Conservation (phyloP, 2,113 vertebrate genomes). For the Sinocyclocheilus grahami region DNA sequence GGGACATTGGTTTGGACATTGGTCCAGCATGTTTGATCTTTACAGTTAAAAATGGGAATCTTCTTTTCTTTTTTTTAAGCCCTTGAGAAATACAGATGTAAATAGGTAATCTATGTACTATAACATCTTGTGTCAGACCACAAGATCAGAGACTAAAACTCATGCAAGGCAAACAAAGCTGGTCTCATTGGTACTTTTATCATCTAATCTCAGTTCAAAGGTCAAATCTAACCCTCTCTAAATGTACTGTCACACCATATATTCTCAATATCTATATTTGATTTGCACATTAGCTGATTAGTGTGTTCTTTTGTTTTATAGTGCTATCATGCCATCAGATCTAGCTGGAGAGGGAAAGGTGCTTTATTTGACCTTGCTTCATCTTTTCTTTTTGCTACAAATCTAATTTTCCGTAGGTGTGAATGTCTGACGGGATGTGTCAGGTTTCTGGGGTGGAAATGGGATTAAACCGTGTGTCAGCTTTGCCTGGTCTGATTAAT, state of each 20-base stretch:
- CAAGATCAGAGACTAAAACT: too few species aligned
- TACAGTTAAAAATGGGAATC: slow-evolving; percentile 35
- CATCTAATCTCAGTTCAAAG: slow-evolving; percentile 45
- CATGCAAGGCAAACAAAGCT: not conserved
- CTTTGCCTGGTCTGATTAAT: slow-evolving; percentile 9
- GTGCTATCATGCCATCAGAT: not conserved
- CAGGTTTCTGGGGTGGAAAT: slow-evolving; percentile 7
- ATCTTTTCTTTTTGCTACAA: slow-evolving; percentile 30
- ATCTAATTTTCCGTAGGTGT: slow-evolving; percentile 21
- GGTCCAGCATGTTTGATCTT: slow-evolving; percentile 35
- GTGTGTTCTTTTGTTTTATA: slow-evolving; percentile 5
- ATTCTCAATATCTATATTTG: slow-evolving; percentile 30
- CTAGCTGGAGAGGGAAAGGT: not conserved
- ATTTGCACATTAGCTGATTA: slow-evolving; percentile 30
- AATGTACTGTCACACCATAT: slow-evolving; percentile 47
- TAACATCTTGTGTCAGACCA: slow-evolving; percentile 8
- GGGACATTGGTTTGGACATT: slow-evolving; percentile 21
- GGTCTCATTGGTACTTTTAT: not conserved
- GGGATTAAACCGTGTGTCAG: slow-evolving; percentile 1
- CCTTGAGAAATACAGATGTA: slow-evolving; percentile 91
- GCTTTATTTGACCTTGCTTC: not conserved
- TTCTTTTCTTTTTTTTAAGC: slow-evolving; percentile 39
- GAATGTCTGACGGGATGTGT: slow-evolving; percentile 26
- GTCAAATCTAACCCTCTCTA: slow-evolving; percentile 33
- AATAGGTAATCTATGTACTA: slow-evolving; percentile 46